Conservation (phyloP, 2,797 vertebrate genomes). For the Atherinosoma microstoma region DNA sequence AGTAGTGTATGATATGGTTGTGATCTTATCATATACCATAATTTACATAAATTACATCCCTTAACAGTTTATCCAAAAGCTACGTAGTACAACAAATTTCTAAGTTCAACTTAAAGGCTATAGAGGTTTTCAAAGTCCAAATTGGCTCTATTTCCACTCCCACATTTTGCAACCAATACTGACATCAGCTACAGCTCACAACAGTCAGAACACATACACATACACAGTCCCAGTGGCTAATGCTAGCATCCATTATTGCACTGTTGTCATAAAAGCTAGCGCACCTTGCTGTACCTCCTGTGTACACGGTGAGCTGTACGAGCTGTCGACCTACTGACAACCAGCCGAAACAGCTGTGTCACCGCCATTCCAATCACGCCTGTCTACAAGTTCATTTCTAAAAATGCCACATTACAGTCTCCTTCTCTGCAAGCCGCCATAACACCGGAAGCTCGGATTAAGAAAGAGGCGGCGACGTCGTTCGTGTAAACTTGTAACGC, state of each 20-base stretch:
- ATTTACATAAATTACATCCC: neutral
- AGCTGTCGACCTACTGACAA: slow-evolving; percentile 36
- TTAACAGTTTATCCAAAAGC: neutral
- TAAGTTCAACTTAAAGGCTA: neutral
- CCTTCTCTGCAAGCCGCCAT: slow-evolving; percentile 76
- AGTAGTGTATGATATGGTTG: neutral
- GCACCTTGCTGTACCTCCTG: slow-evolving; percentile 83
- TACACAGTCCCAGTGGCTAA: slow-evolving; percentile 41
- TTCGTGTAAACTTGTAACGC: slow-evolving; percentile 35
- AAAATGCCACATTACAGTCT: slow-evolving; percentile 28
- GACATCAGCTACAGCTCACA: neutral
- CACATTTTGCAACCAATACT: neutral
- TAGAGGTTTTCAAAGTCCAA: neutral
- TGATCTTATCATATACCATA: neutral
- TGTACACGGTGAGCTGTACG: slow-evolving; percentile 28
- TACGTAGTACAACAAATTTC: neutral
- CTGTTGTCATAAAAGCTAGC: slow-evolving; percentile 15
- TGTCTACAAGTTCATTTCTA: neutral
- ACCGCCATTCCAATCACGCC: slow-evolving; percentile 61
- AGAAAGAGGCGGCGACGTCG: slow-evolving; percentile 27
- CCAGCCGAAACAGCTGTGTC: slow-evolving; percentile 48
- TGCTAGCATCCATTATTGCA: slow-evolving; percentile 31
- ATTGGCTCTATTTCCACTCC: neutral
- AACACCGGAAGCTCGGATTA: slow-evolving; percentile 71
- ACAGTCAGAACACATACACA: neutral